These are phyloP conservation scores for Callimorpha dominula DNA, from an alignment of 2,888 invertebrate genomes.

Conservation along the genomic window DNA sequence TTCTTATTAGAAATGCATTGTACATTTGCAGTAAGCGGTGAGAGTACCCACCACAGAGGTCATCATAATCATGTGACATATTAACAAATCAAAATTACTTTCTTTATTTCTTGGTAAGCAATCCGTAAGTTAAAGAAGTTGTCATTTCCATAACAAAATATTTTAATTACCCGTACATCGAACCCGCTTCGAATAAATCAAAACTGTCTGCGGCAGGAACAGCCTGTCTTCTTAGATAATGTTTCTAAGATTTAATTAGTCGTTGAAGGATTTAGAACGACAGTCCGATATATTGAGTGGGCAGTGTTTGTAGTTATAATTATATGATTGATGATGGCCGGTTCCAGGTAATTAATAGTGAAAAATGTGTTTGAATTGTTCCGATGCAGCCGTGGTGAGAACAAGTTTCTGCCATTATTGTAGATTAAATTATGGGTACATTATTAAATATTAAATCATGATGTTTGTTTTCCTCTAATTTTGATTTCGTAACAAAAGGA, in stretches of 20 bases:
- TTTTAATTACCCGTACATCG: constrained; percentile 31
- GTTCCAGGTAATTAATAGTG: constrained; percentile 16
- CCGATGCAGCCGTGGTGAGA: background rate
- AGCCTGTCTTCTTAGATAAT: constrained; percentile 47
- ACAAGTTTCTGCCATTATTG: background rate
- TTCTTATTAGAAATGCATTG: no score
- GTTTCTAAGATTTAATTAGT: constrained; percentile 57
- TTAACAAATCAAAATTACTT: background rate
- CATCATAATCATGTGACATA: background rate
- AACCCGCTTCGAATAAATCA: constrained; percentile 58
- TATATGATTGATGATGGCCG: constrained; percentile 38
- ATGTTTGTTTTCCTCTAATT: no score
- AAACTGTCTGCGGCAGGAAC: constrained; percentile 52
- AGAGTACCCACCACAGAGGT: no score
- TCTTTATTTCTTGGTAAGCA: background rate
- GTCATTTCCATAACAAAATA: constrained; percentile 22
- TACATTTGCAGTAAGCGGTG: no score
- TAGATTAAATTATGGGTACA: no score
- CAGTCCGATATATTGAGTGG: constrained; percentile 29
- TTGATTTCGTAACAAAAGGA: no score
- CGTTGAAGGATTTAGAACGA: constrained; percentile 48
- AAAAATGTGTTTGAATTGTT: background rate
- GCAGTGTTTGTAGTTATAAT: constrained; percentile 24
- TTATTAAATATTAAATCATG: no score
- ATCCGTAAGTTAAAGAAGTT: constrained; percentile 3